A percentile compares a stretch with the other conserved stretches of the same genome.
Evolutionary conservation across 2,888 invertebrate species (phyloP).

Genomic region (Stenoptilia bipunctidactyla): DNA sequence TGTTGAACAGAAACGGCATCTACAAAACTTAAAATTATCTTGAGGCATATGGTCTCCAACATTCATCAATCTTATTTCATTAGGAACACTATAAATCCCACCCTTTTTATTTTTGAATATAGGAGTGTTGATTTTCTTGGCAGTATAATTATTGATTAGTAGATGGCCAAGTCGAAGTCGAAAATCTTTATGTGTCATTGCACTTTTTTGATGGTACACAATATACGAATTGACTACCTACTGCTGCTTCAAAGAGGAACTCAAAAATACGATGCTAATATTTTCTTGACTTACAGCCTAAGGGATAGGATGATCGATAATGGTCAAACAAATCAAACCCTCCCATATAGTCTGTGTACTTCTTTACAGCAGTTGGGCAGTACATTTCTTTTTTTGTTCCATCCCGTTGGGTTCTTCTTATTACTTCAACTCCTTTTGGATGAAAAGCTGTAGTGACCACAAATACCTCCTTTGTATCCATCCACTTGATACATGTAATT

Average conservation of each 20-base stretch:
- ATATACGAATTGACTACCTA: conserved; percentile 6
- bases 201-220: conserved; percentile 4
- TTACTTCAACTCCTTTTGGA: conserved; percentile 10
- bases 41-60: too few species aligned
- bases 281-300: too few species aligned
- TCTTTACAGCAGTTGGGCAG: conserved; percentile 19
- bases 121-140: too few species aligned
- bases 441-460: conserved; percentile 11
- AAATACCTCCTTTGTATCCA: conserved; percentile 13
- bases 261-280: conserved; percentile 2
- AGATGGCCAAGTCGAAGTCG: background rate
- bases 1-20: too few species aligned
- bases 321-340: too few species aligned
- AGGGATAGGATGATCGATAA: too few species aligned
- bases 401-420: conserved; percentile 19
- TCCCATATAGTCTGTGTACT: conserved; percentile 10
- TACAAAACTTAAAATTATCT: too few species aligned
- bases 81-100: too few species aligned
- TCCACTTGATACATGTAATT: conserved; percentile 11
- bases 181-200: background rate
- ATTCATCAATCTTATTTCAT: too few species aligned
- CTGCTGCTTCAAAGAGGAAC: conserved; percentile 3
- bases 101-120: too few species aligned
- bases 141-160: background rate
- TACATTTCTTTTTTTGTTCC: conserved; percentile 18